Base-by-base conservation (phyloP, 35 echinoderm and acorn worm species). In the Holothuria glaberrima region DNA sequence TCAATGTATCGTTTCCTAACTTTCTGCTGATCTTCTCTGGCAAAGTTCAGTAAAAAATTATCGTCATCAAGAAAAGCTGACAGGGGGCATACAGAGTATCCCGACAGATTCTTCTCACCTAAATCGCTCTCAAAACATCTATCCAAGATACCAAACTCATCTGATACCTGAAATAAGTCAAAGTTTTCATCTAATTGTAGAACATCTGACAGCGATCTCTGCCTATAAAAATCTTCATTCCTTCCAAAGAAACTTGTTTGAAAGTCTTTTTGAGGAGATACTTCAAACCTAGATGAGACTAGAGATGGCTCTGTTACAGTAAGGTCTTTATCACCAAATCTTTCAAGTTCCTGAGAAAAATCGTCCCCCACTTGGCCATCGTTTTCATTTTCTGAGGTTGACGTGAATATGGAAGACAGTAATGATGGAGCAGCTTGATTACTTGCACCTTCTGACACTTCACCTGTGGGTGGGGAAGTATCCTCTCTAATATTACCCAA, bases 251-350 rank as follows among this genome's bases (percentile, higher is more conserved):
- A 64, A 64, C 13, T 5, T 64, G 60, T 64, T 4, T 24, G 5
- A 10, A 68, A 68, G 9, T 68, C 64, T 19, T 68, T 68, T 0
- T 20, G 64, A 68, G 64, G 64, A 20, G 64, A 68, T 68, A 68
- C 19, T 68, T 68, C 64, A 68, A 68, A 68, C 1, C 64, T 68
- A 68, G 64, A 20, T 68, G 64, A 68, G 64, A 68, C 22, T 4
- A 68, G 64, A 68, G 10, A 68, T 1, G 64, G n/a, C 9, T 68
- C 64, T 10, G 19, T 20, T 1, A 20, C 22, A 50, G 74, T 48
- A 48, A 78, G 25, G 27, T 78, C 50, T 19, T 50, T 78, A 28
- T 78, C 74, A 7, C 74, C 44, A 28, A 78, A 52, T n/a, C 50
- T 78, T 2, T 30, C 74, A 78, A 78, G 12, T 24, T 78, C 74